A percentile compares a stretch with the other conserved stretches of the same genome.
These are phyloP conservation scores for Paelopatides confundens DNA, from an alignment of 53 echinoderm and acorn worm genomes.

Conservation along the genomic window DNA sequence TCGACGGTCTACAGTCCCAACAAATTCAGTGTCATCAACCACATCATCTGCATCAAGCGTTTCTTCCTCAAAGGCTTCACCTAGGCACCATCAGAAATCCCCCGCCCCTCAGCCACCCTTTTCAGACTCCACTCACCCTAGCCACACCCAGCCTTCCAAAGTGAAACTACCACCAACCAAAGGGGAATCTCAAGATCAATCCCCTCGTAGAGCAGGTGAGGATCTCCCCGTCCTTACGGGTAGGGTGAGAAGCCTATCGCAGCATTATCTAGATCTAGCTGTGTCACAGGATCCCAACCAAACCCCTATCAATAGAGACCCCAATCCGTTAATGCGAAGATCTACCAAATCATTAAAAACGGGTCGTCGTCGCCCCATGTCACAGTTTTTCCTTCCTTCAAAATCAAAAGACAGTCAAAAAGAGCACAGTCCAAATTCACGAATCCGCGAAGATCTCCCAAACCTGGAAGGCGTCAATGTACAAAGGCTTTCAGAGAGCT, in stretches of 20 bases:
- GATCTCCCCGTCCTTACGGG: slow-evolving; percentile 30
- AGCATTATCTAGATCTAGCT: slow-evolving; percentile 37
- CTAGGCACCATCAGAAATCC: slow-evolving; percentile 65
- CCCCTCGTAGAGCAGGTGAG: slow-evolving; percentile 91
- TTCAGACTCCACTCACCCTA: slow-evolving; percentile 41
- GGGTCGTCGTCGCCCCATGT: slow-evolving; percentile 8
- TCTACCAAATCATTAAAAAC: background rate
- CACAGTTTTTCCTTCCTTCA: slow-evolving; percentile 39
- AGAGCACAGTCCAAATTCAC: background rate
- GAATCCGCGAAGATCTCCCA: background rate
- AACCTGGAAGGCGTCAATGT: slow-evolving; percentile 34
- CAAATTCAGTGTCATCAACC: slow-evolving; percentile 79
- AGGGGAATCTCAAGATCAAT: slow-evolving; percentile 70
- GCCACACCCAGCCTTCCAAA: slow-evolving; percentile 48
- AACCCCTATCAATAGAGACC: background rate
- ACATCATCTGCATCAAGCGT: slow-evolving; percentile 76
- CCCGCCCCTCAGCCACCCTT: slow-evolving; percentile 40
- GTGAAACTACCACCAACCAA: slow-evolving; percentile 16
- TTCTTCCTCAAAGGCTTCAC: slow-evolving; percentile 82
- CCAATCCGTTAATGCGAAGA: background rate
- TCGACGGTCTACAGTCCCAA: slow-evolving; percentile 54
- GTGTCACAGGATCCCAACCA: background rate
- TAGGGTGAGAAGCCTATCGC: slow-evolving; percentile 30
- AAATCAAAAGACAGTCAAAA: slow-evolving; percentile 17
- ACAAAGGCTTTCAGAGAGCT: background rate